Conservation (phyloP, 2,113 vertebrate genomes). For the Fulica atra region DNA sequence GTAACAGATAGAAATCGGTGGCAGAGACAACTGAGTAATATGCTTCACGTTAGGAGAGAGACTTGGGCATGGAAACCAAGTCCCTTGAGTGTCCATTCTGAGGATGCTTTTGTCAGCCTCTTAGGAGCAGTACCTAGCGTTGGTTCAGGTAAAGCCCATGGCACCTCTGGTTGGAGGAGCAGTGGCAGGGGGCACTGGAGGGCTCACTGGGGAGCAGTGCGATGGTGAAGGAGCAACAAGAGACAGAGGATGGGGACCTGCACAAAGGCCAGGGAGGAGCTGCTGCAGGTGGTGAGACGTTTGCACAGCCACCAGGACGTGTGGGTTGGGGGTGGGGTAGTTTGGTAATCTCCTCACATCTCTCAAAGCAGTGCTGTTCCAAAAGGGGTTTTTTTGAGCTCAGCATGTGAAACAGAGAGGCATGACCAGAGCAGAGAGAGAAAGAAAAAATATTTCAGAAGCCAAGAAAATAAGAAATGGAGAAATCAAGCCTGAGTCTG, state of each 20-base stretch:
- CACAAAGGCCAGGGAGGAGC: neutral
- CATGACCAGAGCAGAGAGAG: neutral
- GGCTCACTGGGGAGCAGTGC: neutral
- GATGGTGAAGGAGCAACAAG: neutral
- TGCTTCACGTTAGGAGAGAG: neutral
- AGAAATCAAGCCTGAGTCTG: neutral
- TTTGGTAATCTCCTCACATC: neutral
- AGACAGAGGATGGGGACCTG: neutral
- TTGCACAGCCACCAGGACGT: accelerated
- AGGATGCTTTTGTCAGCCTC: neutral
- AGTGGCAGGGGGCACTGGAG: neutral
- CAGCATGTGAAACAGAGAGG: neutral
- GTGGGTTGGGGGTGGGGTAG: no score
- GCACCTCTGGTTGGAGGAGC: neutral
- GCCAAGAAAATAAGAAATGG: neutral
- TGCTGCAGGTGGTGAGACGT: neutral
- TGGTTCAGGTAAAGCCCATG: neutral
- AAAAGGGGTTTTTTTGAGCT: neutral
- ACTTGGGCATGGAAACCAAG: neutral
- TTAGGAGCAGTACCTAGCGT: neutral
- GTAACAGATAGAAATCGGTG: neutral
- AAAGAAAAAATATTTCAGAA: neutral
- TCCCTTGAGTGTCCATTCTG: neutral
- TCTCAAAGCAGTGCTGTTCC: neutral
- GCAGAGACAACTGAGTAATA: neutral